Evolutionary conservation across 2,888 invertebrate species (phyloP).

Genomic region (Dasysyrphus albostriatus): DNA sequence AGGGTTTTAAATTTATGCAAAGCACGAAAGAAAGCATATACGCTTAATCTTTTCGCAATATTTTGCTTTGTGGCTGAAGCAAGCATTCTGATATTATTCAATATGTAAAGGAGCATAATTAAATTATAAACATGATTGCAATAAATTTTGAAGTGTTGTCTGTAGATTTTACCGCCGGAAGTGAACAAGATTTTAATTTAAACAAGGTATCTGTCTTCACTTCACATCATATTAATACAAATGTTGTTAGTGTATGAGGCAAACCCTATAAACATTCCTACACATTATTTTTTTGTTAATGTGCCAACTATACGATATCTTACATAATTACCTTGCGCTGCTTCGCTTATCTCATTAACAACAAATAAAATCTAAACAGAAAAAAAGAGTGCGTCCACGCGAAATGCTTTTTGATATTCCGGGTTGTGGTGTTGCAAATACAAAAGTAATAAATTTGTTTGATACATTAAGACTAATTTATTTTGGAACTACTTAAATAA

Average conservation of each 20-base stretch:
- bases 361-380: conserved; percentile 26
- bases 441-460: no score
- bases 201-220: neutral
- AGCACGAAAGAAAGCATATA: conserved; percentile 23
- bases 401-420: neutral
- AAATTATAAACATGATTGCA: conserved; percentile 29
- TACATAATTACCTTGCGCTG: conserved; percentile 33
- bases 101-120: conserved; percentile 25
- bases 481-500: no score
- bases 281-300: conserved; percentile 10
- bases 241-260: neutral
- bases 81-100: neutral
- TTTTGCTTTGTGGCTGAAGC: neutral
- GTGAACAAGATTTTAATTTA: neutral
- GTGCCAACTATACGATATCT: conserved; percentile 8
- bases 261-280: neutral
- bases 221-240: neutral
- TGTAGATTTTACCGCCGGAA: conserved; percentile 18
- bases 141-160: neutral
- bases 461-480: no score
- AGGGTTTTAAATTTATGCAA: conserved; percentile 12
- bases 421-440: neutral
- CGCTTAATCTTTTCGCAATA: conserved; percentile 28
- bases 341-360: conserved; percentile 23
- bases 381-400: conserved; percentile 33